These are phyloP conservation scores for Blastobasis lacticolella DNA, from an alignment of 2,888 invertebrate genomes.

Conservation along the genomic window DNA sequence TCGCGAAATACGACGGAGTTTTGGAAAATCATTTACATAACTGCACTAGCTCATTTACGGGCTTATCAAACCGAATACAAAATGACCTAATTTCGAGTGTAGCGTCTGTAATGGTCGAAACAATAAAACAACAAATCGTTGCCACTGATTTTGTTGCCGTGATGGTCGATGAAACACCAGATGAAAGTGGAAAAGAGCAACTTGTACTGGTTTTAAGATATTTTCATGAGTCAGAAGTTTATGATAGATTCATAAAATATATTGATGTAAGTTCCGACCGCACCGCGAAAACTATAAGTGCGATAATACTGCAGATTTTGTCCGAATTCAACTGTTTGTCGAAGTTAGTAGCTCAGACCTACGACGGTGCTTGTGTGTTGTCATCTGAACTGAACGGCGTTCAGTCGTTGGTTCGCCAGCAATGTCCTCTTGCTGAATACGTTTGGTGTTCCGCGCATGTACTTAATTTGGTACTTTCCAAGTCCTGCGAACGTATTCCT, in stretches of 20 bases:
- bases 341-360: slow-evolving; percentile 30
- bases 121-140: slow-evolving; percentile 22
- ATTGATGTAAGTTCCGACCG: slow-evolving; percentile 23
- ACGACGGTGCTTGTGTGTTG: slow-evolving; percentile 28
- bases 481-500: slow-evolving; percentile 16
- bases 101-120: slow-evolving; percentile 18
- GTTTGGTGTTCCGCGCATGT: slow-evolving; percentile 21
- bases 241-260: slow-evolving; percentile 27
- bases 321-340: slow-evolving; percentile 16
- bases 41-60: slow-evolving; percentile 2
- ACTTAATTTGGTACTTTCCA: slow-evolving; percentile 19
- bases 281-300: slow-evolving; percentile 17
- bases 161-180: slow-evolving; percentile 28
- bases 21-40: slow-evolving; percentile 22
- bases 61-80: slow-evolving; percentile 21
- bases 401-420: slow-evolving; percentile 23
- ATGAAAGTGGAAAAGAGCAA: slow-evolving; percentile 20
- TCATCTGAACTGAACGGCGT: slow-evolving; percentile 22
- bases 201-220: slow-evolving; percentile 25
- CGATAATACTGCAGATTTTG: slow-evolving; percentile 7
- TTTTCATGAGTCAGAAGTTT: slow-evolving; percentile 16
- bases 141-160: slow-evolving; percentile 16
- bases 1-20: slow-evolving; percentile 20
- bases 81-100: slow-evolving; percentile 29
- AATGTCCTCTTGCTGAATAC: slow-evolving; percentile 15